A percentile compares a stretch with the other conserved stretches of the same genome.
Evolutionary conservation across 2,888 invertebrate species (phyloP).

Genomic region (Pyrgus malvae): DNA sequence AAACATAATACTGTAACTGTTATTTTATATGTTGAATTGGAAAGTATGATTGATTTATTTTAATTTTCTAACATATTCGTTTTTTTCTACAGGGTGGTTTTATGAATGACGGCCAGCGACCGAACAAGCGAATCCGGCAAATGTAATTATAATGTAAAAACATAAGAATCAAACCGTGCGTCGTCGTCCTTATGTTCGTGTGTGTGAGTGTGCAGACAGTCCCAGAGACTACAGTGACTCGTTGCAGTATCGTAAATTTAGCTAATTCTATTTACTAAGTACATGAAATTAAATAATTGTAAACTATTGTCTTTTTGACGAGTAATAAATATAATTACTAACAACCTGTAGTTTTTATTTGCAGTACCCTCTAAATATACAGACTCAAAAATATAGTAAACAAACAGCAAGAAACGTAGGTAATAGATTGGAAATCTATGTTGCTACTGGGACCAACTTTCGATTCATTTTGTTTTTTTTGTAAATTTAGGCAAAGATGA

Average conservation of each 20-base stretch:
- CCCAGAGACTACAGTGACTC: constrained; percentile 44
- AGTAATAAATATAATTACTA: constrained; percentile 79
- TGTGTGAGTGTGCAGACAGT: constrained; percentile 64
- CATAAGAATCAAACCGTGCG: constrained; percentile 40
- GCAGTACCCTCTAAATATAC: background rate
- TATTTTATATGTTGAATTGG: no score
- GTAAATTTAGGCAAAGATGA: no score
- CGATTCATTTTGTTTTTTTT: no score
- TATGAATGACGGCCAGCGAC: constrained; percentile 78
- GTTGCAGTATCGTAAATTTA: constrained; percentile 68
- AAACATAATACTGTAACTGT: no score
- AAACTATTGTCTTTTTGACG: constrained; percentile 77
- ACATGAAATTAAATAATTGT: constrained; percentile 70
- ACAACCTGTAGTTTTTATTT: constrained; percentile 46
- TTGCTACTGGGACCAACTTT: no score
- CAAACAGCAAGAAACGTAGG: no score
- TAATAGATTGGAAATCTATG: no score
- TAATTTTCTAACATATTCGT: background rate
- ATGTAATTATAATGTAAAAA: constrained; percentile 55
- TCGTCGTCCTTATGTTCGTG: constrained; percentile 53
- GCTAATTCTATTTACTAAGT: constrained; percentile 81
- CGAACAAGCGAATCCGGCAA: constrained; percentile 75
- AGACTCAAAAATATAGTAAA: no score
- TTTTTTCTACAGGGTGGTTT: constrained; percentile 61
- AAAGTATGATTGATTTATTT: no score